Base-by-base conservation (phyloP, 2,797 vertebrate genomes). In the Pogonophryne albipinna region DNA sequence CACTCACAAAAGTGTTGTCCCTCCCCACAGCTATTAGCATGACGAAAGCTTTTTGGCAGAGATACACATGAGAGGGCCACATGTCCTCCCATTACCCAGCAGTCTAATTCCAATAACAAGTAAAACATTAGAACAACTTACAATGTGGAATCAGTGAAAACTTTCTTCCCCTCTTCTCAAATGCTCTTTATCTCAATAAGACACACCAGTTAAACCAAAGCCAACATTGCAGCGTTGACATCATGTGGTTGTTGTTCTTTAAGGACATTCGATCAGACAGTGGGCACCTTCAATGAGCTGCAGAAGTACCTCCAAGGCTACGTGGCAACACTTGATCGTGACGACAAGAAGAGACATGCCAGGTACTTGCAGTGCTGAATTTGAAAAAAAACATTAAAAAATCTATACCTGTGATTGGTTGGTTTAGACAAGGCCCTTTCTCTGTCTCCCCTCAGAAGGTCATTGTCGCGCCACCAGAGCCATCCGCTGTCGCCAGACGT, bases 201-300 rank as follows among this genome's bases (percentile, higher is more conserved):
- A 57, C 34, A n/a, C 7, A 8, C 46, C 44, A 10, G 65, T 44
- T 19, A 19, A 70, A 23, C 62, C 13, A 51, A 20, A 63, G 53
- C 68, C 51, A 56, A 53, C 65, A 78, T 76, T 83, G 46, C 71
- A 19, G 72, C 9, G 44, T 15, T 82, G 60, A 78, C 4, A 20
- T 58, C 4, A 20, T 58, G 41, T 5, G 4, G 20, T 6, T 62
- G 41, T 76, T 72, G 59, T 80, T 67, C 0, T 60, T 79, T 53
- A 66, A 99, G 98, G 90, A 99, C 97, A 10, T 99, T 99, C 74
- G 96, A 95, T 89, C 97, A 97, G 90, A 99, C 97, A 0, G 97
- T 99, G 15, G 97, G 97, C 58, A 98, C 97, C 38, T 98, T 97
- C 16, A 95, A 96, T 41, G 97, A 99, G 89, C 96, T 99, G 74